Conservation (phyloP, 2,888 invertebrate genomes). For the Ectemnius cavifrons region DNA sequence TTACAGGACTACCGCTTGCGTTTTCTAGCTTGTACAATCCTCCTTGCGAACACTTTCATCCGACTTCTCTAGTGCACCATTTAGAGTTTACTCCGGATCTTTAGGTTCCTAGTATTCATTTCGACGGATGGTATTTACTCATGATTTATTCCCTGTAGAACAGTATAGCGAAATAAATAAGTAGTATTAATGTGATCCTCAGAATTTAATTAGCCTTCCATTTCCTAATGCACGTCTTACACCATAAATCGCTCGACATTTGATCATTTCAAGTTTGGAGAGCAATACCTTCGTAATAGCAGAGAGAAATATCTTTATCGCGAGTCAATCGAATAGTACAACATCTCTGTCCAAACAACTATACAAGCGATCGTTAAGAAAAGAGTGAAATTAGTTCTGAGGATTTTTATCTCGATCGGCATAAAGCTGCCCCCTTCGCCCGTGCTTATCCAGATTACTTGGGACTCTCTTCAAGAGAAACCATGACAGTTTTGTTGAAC, state of each 20-base stretch:
- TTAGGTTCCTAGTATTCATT: too few species aligned
- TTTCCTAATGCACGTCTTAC: too few species aligned
- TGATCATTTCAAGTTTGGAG: too few species aligned
- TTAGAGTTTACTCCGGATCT: too few species aligned
- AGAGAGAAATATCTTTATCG: background rate
- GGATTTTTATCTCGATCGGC: background rate
- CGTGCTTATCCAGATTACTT: background rate
- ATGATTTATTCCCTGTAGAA: too few species aligned
- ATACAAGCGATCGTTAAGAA: background rate
- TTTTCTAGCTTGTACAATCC: background rate
- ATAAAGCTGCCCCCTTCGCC: background rate
- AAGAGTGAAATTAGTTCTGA: background rate
- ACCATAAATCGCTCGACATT: too few species aligned
- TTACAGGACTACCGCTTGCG: background rate
- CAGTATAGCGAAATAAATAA: too few species aligned
- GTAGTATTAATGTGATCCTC: too few species aligned
- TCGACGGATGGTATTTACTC: too few species aligned
- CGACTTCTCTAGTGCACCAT: too few species aligned
- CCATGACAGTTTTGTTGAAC: slow-evolving; percentile 14
- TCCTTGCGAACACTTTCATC: too few species aligned
- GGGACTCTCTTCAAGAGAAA: background rate
- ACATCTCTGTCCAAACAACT: background rate
- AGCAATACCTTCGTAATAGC: background rate
- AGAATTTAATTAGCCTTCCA: too few species aligned
- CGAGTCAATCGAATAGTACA: background rate